These are phyloP conservation scores for Gymnopithys bicolor DNA, from an alignment of 2,797 vertebrate genomes.

Conservation along the genomic window DNA sequence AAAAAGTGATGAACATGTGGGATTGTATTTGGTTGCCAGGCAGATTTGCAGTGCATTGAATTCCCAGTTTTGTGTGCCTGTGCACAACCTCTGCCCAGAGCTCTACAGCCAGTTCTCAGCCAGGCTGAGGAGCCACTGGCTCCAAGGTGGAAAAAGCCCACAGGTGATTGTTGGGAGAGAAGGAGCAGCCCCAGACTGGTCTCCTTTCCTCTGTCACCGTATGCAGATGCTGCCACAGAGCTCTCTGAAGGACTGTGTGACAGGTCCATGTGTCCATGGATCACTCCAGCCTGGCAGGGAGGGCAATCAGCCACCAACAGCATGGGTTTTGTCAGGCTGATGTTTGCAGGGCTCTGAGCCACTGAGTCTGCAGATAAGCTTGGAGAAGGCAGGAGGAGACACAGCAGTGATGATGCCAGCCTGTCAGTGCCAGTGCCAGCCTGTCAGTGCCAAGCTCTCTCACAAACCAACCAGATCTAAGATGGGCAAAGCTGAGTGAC, in stretches of 20 bases:
- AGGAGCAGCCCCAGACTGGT: not conserved
- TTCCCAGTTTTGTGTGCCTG: not conserved
- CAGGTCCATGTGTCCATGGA: not conserved
- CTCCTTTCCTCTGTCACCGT: not conserved
- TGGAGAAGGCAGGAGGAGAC: constrained; percentile 35
- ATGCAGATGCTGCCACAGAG: not conserved
- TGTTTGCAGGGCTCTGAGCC: constrained; percentile 9
- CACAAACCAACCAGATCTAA: constrained; percentile 29
- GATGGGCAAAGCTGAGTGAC: constrained; percentile 56
- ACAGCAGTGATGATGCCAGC: constrained; percentile 31
- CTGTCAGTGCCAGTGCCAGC: constrained; percentile 55
- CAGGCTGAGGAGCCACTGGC: not conserved
- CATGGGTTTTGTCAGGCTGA: constrained; percentile 27
- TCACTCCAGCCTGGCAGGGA: constrained; percentile 15
- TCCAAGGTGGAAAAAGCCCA: not conserved
- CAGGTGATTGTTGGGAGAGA: not conserved
- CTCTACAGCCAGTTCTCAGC: not conserved
- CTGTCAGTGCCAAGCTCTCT: constrained; percentile 49
- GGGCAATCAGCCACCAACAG: not conserved
- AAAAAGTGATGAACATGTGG: not conserved
- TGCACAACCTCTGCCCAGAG: not conserved
- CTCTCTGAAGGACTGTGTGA: constrained; percentile 32
- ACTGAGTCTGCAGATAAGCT: constrained; percentile 2
- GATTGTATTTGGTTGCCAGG: not conserved
- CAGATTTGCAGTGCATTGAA: not conserved